These are phyloP conservation scores for Lamellibrachia satsuma DNA, from an alignment of 2,888 invertebrate genomes.

Conservation along the genomic window DNA sequence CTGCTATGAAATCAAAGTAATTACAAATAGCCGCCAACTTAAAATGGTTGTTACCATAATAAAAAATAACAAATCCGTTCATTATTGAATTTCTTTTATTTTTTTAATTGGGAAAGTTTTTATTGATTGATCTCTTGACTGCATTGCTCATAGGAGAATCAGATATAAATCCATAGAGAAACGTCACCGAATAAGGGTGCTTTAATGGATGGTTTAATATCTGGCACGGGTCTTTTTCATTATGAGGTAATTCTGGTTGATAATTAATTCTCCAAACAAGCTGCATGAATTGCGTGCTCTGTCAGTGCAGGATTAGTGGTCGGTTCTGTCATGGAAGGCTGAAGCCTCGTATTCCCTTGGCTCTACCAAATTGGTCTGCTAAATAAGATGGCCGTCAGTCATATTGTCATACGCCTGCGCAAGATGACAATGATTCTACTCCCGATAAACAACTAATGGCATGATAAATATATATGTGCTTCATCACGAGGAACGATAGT, in stretches of 20 bases:
- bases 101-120: not conserved
- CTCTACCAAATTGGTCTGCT: not conserved
- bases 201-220: slow-evolving; percentile 6
- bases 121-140: not conserved
- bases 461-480: slow-evolving; percentile 6
- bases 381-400: not conserved
- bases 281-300: not conserved
- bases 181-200: not conserved
- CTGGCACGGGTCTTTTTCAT: not conserved
- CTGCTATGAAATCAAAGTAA: not conserved
- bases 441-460: not conserved
- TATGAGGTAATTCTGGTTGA: not conserved
- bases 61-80: not conserved
- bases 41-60: not conserved
- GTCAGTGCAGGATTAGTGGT: not conserved
- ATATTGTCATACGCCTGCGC: not conserved
- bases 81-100: not conserved
- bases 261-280: slow-evolving; percentile 5
- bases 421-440: not conserved
- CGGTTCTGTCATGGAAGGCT: not conserved
- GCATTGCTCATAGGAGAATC: not conserved
- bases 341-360: not conserved
- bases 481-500: not conserved
- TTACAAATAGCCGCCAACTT: not conserved
- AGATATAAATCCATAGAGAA: not conserved